Base-by-base conservation (phyloP, 2,888 invertebrate species). In the Abrostola triplasia region DNA sequence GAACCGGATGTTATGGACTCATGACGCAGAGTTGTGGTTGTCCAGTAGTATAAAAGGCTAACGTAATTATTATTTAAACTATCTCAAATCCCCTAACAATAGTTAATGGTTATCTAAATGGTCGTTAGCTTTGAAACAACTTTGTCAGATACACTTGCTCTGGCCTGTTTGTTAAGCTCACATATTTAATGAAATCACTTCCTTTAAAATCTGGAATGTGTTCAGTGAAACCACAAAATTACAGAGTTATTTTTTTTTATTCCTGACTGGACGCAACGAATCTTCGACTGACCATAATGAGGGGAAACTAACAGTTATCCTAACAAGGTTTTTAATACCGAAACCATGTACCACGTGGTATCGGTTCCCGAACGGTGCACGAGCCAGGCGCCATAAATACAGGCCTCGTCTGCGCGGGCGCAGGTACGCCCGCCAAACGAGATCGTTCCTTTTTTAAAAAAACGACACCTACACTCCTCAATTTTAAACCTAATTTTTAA, bases 341-440 rank as follows among this genome's bases (percentile, higher is more conserved):
- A 88, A 85, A 81, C 84, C 84, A 77, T 83, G 84, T 85, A 87
- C 89, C 92, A 92, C 92, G 92, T 92, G 92, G 88, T 88, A 82
- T 86, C 70, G 82, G 82, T 83, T 85, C 83, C 85, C 83, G 82
- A 84, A 84, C 85, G 84, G 86, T 87, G 86, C 84, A 85, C 86
- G 86, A 85, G 83, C 82, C 86, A 85, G 93, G 94, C 94, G 94
- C 94, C 94, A 93, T 94, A 94, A 94, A 94, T 94, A 94, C 93
- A 91, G 91, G 85, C 86, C 90, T 90, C 90, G 90, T 92, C 92
- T 89, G 93, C 92, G 91, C 90, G 81, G 80, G 90, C 93, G 92
- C 93, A 94, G 93, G 94, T 94, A 92, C 92, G 92, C 92, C 92
- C 90, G 92, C 91, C 93, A 94, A 94, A 93, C 93, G 88, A 94